Conservation (phyloP, 2,888 invertebrate genomes). For the Cerastis rubricosa region DNA sequence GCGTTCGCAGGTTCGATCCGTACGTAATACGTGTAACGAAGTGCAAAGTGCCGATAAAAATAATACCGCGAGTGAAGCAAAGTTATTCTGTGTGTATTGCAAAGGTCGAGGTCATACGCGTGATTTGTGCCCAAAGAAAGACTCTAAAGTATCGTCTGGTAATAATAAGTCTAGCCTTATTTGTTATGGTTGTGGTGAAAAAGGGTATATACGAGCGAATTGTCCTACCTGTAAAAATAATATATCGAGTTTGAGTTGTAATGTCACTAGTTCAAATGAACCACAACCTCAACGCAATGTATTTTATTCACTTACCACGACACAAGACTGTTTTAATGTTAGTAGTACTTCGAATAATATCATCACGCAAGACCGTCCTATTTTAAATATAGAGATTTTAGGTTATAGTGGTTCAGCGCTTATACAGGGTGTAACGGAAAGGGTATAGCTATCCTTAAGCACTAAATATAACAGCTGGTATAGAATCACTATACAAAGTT, state of each 20-base stretch:
- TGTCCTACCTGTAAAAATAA: not conserved
- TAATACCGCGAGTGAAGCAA: not conserved
- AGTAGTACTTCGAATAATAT: too few relatives aligned
- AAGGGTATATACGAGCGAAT: not conserved
- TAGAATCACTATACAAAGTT: too few relatives aligned
- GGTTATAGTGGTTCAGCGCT: too few relatives aligned
- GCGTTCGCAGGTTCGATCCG: not conserved
- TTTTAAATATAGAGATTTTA: too few relatives aligned
- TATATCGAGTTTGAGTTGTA: not conserved
- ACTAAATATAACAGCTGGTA: too few relatives aligned
- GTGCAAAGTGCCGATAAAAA: not conserved
- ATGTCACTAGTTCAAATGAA: too few relatives aligned
- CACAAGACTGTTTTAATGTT: too few relatives aligned
- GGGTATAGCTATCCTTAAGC: too few relatives aligned
- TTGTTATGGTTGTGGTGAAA: constrained; percentile 3
- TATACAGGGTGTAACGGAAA: too few relatives aligned
- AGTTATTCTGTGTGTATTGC: not conserved
- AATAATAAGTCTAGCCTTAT: not conserved
- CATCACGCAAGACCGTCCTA: too few relatives aligned
- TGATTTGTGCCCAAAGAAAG: not conserved
- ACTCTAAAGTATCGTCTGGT: not conserved
- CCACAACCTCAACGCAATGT: not conserved
- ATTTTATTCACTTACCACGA: not conserved
- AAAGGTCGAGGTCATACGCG: not conserved
- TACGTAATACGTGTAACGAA: not conserved